phyloP scores from a whole-genome alignment of 2,797 vertebrate species.

The Sebastes variabilis region DNA sequence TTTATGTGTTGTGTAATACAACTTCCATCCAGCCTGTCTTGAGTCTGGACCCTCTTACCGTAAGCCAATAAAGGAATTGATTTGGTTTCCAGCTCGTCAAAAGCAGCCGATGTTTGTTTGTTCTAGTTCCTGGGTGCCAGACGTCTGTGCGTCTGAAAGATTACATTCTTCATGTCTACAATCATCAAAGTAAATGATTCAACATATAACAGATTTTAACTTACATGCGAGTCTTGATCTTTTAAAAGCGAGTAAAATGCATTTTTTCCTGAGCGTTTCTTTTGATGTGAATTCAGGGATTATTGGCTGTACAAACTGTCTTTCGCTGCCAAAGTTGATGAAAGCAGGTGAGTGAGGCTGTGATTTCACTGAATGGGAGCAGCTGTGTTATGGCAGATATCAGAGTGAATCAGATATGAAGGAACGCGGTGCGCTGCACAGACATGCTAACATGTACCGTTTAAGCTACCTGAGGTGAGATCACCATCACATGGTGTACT shows the following conservation, averaged over 20 bases:
- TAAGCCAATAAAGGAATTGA: conserved; percentile 57
- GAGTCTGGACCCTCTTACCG: conserved; percentile 20
- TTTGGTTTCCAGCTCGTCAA: conserved; percentile 53
- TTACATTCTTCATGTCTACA: neutral
- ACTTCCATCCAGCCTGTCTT: neutral
- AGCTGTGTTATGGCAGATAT: conserved; percentile 38
- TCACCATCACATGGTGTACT: conserved; percentile 36
- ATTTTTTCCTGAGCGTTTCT: neutral
- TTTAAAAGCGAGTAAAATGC: neutral
- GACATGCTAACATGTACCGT: conserved; percentile 46
- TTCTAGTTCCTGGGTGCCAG: neutral
- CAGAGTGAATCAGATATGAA: conserved; percentile 39
- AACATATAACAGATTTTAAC: neutral
- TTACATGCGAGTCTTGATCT: neutral
- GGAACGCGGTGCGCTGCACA: conserved; percentile 42
- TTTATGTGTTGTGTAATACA: neutral
- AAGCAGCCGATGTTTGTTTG: conserved; percentile 9
- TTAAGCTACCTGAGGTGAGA: conserved; percentile 9
- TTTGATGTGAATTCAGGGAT: conserved; percentile 33
- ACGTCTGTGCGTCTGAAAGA: neutral
- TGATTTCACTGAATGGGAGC: conserved; percentile 55
- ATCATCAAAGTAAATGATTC: neutral
- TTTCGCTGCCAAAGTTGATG: conserved; percentile 44
- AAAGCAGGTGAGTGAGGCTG: conserved; percentile 39
- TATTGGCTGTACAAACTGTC: conserved; percentile 35